Evolutionary conservation across 2,797 vertebrate species (phyloP), one percentile per base, ranked within the genome.

Genomic region (Anguilla obscura): DNA sequence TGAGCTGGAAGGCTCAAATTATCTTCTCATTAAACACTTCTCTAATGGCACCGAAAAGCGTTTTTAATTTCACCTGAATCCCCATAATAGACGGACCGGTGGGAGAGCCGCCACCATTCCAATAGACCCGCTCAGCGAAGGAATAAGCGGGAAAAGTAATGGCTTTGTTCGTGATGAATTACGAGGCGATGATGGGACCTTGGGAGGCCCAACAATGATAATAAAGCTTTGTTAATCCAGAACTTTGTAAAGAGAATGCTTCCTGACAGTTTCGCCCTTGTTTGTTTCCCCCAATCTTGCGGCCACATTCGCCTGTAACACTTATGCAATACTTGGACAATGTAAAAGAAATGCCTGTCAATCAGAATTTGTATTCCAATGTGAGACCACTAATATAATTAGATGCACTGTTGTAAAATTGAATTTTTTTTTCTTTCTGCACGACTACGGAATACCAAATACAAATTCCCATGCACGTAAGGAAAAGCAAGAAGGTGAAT

Each of bases 1-100:
- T 18, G 45, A 82, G 24, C 79, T 82, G 2, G 79, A 82, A 40
- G 74, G 33, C 74, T 76, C 36, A 76, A 76, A 82, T 82, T n/a
- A 82, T 9, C 7, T n/a, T 82, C 79, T 50, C 40, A 82, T 50
- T 50, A 48, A 50, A 27, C 79, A 82, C 74, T 33, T 79, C 74
- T 79, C 36, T 21, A 45, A 79, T 40, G 36, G 33, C 79, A 21
- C 79, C 40, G 40, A 50, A 50, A 48, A 82, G 21, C 50, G 45
- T 50, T n/a, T 50, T 50, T 50, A 82, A 82, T 50, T 45, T 50
- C 45, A 82, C 40, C 45, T 82, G 79, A 82, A 82, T 24, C 7
- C 79, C 79, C 79, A 3, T 82, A 50, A 82, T 82, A 45, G 40
- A n/a, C n/a, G 18, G 8, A 82, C 79, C 79, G 8, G 5, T 82